phyloP scores from a whole-genome alignment of 2,888 invertebrate species.

The Latrodectus hesperus region DNA sequence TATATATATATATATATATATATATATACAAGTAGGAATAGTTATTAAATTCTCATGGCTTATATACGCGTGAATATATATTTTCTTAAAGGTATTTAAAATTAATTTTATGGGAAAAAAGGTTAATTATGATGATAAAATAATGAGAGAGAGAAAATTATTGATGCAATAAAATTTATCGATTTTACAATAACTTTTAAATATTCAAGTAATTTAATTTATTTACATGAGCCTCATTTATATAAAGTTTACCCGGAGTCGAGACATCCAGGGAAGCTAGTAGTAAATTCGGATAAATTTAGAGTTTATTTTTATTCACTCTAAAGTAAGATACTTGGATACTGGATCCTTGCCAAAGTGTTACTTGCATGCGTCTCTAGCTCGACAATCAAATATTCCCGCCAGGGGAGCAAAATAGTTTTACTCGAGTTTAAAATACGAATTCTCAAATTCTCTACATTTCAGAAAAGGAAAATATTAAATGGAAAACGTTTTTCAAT shows the following conservation, averaged over 20 bases:
- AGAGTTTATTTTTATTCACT: slow-evolving; percentile 59
- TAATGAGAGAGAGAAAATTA: too few relatives aligned
- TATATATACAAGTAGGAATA: neutral
- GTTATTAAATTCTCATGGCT: neutral
- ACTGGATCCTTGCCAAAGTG: slow-evolving; percentile 40
- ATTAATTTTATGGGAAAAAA: neutral
- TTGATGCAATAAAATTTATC: too few relatives aligned
- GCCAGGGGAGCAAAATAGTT: neutral
- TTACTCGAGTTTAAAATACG: neutral
- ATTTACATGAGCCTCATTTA: neutral
- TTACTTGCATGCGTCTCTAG: neutral
- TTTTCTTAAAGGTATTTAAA: neutral
- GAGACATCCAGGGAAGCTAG: slow-evolving; percentile 29
- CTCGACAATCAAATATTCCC: slow-evolving; percentile 12
- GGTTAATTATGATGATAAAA: too few relatives aligned
- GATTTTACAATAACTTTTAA: too few relatives aligned
- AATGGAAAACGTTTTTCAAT: too few relatives aligned
- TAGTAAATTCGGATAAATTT: slow-evolving; percentile 55
- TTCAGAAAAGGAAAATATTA: too few relatives aligned
- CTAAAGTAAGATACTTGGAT: slow-evolving; percentile 37
- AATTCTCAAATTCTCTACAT: neutral
- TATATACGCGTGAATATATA: neutral
- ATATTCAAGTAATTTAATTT: too few relatives aligned
- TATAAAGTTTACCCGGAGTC: slow-evolving; percentile 19
- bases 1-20: slow-evolving; percentile 5